Evolutionary conservation across 2,113 vertebrate genomes (phyloP), one percentile per base, ranked within the genome.

Genomic region (Aegypius monachus): DNA sequence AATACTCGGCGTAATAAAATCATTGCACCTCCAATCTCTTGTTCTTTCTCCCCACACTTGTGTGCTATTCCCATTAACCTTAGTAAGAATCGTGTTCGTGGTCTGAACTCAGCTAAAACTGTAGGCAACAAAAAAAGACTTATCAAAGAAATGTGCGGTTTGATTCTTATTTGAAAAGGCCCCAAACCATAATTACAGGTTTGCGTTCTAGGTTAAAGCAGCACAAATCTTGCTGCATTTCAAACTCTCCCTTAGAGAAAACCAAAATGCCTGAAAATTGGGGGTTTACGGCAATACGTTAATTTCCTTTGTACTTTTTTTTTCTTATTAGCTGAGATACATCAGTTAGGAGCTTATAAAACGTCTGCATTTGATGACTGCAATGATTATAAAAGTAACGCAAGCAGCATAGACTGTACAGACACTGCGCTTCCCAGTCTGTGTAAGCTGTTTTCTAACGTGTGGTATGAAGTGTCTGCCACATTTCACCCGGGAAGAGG

Each of bases 1-100:
- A 91, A 96, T 43, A 79, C 93, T 88, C 58, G 26, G 55, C 14
- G 92, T n/a, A 96, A 95, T 91, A 96, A 97, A 98, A 95, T 2
- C 81, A 91, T 2, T 72, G 96, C 81, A 63, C 71, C 81, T 85
- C 84, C 74, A 45, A 40, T 27, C 3, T 53, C 86, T 56, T 31
- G n/a, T 8, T 82, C 86, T 56, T 80, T 55, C 38, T 79, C 80
- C 55, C 55, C 70, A 53, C 31, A 3, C 22, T 63, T 2, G 0
- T 43, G 81, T 40, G 94, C 87, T 92, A 22, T 59, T 88, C 45
- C 83, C 91, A 96, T 96, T 85, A 96, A 93, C 87, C n/a, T 87
- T 40, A 47, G 93, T 21, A 56, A 95, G 48, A 90, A 27, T 73
- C 34, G 32, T 2, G 34, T 59, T 74, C n/a, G 10, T 23, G 43